Evolutionary conservation across 2,113 vertebrate genomes (phyloP).

Genomic region (Oenanthe melanoleuca): DNA sequence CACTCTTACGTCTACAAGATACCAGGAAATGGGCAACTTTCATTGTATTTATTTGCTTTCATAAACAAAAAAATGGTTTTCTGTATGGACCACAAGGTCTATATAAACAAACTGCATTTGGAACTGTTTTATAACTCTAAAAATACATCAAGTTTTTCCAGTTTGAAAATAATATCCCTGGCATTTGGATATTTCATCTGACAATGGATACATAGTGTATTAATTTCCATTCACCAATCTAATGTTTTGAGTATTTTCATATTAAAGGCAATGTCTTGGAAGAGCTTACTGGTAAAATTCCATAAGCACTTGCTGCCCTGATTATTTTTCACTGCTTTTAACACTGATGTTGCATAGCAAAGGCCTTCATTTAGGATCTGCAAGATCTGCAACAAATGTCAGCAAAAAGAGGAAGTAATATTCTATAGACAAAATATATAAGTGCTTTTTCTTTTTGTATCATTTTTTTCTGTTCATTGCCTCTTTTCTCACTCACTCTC

Average conservation of each 20-base stretch:
- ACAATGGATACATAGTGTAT: background rate
- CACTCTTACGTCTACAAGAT: background rate
- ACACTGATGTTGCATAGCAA: background rate
- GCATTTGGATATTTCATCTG: background rate
- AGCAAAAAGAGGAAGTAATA: background rate
- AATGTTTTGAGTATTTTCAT: background rate
- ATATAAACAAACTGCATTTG: background rate
- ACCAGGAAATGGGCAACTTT: background rate
- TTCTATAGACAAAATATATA: background rate
- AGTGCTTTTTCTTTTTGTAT: background rate
- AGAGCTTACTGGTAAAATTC: background rate
- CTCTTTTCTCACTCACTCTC: background rate
- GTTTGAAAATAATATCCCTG: background rate
- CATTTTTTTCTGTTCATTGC: background rate
- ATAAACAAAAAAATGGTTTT: background rate
- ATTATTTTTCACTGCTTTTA: background rate
- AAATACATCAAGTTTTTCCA: background rate
- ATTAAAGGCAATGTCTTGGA: background rate
- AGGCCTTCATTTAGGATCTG: background rate
- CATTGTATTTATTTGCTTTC: background rate
- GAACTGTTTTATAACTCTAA: background rate
- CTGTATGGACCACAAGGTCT: background rate
- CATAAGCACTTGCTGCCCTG: background rate
- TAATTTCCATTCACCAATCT: background rate
- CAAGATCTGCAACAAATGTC: background rate